These are phyloP conservation scores for Paedocypris sp. DNA, from an alignment of 2,113 vertebrate species.

Conservation along the genomic window DNA sequence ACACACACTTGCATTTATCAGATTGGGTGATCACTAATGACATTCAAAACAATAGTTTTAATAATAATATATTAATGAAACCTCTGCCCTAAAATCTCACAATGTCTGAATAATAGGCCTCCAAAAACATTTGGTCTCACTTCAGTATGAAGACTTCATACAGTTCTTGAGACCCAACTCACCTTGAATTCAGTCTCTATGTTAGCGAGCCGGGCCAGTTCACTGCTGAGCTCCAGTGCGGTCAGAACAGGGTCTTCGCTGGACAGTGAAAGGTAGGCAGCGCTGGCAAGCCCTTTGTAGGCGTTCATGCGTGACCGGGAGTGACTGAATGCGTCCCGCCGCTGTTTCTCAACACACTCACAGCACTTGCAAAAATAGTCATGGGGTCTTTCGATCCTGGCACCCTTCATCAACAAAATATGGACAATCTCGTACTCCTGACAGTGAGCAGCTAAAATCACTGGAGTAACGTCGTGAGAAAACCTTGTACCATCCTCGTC, in stretches of 20 bases:
- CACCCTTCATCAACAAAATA: constrained; percentile 83
- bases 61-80: no score
- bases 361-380: constrained; percentile 95
- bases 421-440: constrained; percentile 96
- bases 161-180: no score
- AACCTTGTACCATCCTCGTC: constrained; percentile 93
- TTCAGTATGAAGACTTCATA: neutral
- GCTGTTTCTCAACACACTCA: constrained; percentile 83
- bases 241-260: constrained; percentile 94
- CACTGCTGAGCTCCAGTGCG: constrained; percentile 91
- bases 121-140: no score
- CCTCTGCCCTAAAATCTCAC: no score
- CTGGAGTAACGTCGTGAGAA: constrained; percentile 87
- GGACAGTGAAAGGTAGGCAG: constrained; percentile 86
- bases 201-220: constrained; percentile 89
- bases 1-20: no score
- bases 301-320: constrained; percentile 95
- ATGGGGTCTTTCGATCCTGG: constrained; percentile 86
- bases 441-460: constrained; percentile 90
- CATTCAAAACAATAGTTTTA: no score
- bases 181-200: constrained; percentile 99
- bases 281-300: constrained; percentile 90
- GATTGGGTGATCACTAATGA: no score
- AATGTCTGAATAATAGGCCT: neutral
- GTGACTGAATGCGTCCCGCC: constrained; percentile 87